Base-by-base conservation (phyloP, 2,113 vertebrate genomes). In the Gambusia affinis region DNA sequence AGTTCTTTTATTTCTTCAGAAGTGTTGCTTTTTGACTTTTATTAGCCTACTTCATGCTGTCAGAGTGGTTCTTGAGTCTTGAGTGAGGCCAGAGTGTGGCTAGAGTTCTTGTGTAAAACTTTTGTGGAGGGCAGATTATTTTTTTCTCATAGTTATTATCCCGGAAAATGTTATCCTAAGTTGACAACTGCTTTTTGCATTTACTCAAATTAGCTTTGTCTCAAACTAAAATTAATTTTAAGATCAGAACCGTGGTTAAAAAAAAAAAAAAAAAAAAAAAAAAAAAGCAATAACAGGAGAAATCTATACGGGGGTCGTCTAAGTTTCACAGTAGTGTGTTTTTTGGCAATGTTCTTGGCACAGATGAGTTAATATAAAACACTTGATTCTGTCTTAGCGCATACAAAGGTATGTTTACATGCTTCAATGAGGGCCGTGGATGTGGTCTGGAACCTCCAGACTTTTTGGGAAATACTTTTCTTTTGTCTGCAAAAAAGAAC, bases 401-500 rank as follows among this genome's bases (percentile, higher is more conserved):
- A 54, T 24, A 22, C 7, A n/a, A n/a, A 57, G 19, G 51, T 57
- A 10, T 57, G 3, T 33, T 64, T 64, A 33, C 30, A 33, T 33
- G 10, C 19, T 54, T 69, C 30, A 12, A 27, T 27, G 22, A 8
- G 37, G 37, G 14, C n/a, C 37, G 28, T 69, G 75, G 78, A 76
- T 87, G 81, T 80, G 78, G 79, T 89, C 76, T 69, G 22, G 67
- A 78, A 82, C 63, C 64, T 78, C 68, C 44, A 80, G 69, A 85
- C 75, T 82, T 80, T 78, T 73, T 0, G 29, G 24, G 68, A 76
- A 86, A 76, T 51, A 78, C 54, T 88, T 85, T 87, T 27, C 74
- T 85, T 37, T 91, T 85, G 71, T 87, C 83, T 57, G 7, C 44
- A 47, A 17, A 19, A 47, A 47, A 11, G 12, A 30, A 60, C 70